These are phyloP conservation scores for Chelon labrosus DNA, from an alignment of 2,797 vertebrate species.

Conservation along the genomic window DNA sequence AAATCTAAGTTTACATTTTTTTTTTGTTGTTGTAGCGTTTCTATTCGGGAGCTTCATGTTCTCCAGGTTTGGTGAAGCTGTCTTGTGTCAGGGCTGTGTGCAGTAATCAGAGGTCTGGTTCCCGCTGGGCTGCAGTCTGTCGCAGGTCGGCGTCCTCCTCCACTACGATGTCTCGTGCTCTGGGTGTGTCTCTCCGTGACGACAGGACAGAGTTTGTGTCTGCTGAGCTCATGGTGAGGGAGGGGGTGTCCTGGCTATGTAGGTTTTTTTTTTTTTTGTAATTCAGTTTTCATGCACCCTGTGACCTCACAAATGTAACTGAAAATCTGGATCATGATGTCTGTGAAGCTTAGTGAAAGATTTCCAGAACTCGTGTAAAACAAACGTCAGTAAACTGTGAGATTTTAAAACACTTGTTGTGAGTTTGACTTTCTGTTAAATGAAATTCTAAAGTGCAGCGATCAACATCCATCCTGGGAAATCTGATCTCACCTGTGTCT, in stretches of 20 bases:
- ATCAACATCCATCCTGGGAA: too few relatives aligned
- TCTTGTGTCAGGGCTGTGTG: constrained; percentile 18
- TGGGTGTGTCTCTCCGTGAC: constrained; percentile 2
- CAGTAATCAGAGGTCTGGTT: constrained; percentile 16
- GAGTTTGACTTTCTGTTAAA: neutral
- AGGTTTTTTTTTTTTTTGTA: neutral
- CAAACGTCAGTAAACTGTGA: constrained; percentile 41
- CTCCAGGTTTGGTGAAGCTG: constrained; percentile 6
- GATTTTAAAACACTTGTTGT: neutral
- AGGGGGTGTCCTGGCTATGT: neutral
- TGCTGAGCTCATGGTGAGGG: neutral
- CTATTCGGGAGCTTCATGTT: neutral
- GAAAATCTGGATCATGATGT: constrained; percentile 18
- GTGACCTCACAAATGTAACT: constrained; percentile 43
- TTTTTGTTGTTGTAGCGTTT: neutral
- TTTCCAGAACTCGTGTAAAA: constrained; percentile 15
- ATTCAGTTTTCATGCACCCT: constrained; percentile 22
- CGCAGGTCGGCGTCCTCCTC: too few relatives aligned
- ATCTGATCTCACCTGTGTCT: too few relatives aligned
- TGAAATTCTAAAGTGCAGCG: too few relatives aligned
- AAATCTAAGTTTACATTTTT: too few relatives aligned
- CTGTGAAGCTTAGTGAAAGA: constrained; percentile 4
- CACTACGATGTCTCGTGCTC: neutral
- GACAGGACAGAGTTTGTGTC: too few relatives aligned
- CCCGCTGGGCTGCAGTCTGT: too few relatives aligned